Evolutionary conservation across 2,888 invertebrate species (phyloP).

Genomic region (Lasioglossum villosulum): DNA sequence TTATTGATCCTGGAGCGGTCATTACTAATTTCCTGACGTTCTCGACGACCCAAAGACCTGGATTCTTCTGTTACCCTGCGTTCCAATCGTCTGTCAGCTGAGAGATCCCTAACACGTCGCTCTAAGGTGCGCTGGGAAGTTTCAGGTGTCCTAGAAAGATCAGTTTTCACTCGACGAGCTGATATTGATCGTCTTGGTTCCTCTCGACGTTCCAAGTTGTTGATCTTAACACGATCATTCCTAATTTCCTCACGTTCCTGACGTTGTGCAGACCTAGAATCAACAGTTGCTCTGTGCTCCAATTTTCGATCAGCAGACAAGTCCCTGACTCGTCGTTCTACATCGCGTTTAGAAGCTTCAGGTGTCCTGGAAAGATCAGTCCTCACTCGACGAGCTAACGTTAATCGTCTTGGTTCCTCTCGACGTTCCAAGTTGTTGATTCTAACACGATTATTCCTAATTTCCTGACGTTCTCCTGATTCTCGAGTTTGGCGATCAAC

Average conservation of each 20-base stretch:
- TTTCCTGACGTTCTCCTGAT: neutral
- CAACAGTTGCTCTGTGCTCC: neutral
- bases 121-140: neutral
- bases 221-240: neutral
- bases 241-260: conserved; percentile 10
- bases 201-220: neutral
- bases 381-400: no score
- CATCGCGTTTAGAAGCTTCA: neutral
- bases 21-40: conserved; percentile 11
- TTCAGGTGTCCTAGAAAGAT: neutral
- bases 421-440: neutral
- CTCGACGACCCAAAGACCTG: no score
- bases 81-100: neutral
- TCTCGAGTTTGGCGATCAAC: no score
- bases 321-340: neutral
- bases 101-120: neutral
- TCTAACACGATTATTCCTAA: neutral
- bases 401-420: neutral
- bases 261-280: neutral
- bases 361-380: neutral
- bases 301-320: neutral
- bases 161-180: neutral
- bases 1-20: neutral
- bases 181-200: neutral
- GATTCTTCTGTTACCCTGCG: neutral